A percentile compares a stretch with the other conserved stretches of the same genome.
phyloP scores from a whole-genome alignment of 2,888 invertebrate species.

The Bedellia somnulentella region DNA sequence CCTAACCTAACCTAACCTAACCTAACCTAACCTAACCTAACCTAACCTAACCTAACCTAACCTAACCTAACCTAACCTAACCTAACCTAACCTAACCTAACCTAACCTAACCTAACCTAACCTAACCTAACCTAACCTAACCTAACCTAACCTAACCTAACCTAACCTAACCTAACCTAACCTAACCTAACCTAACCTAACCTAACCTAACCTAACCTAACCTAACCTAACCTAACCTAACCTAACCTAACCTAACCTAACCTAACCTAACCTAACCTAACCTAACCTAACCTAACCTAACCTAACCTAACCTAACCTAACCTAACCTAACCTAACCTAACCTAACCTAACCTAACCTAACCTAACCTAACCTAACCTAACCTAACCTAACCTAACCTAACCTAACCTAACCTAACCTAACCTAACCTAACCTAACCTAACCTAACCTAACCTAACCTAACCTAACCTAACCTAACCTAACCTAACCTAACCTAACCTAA shows the following conservation, averaged over 20 bases:
- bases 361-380: constrained; percentile 13
- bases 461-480: constrained; percentile 13
- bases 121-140: constrained; percentile 2
- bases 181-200: constrained; percentile 8
- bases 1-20: constrained; percentile 4
- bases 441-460: constrained; percentile 13
- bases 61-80: constrained; percentile 1
- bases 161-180: constrained; percentile 8
- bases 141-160: constrained; percentile 7
- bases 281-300: constrained; percentile 9
- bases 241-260: constrained; percentile 7
- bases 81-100: constrained; percentile 1
- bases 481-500: constrained; percentile 8
- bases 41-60: constrained; percentile 1
- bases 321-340: constrained; percentile 10
- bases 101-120: constrained; percentile 1
- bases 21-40: constrained; percentile 1
- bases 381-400: constrained; percentile 8
- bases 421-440: constrained; percentile 13
- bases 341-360: constrained; percentile 11
- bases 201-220: constrained; percentile 7
- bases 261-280: constrained; percentile 7
- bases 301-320: constrained; percentile 11
- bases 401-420: constrained; percentile 12
- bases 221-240: constrained; percentile 3